These are phyloP conservation scores for Portunus trituberculatus DNA, from an alignment of 1,140 invertebrate genomes.

Conservation along the genomic window DNA sequence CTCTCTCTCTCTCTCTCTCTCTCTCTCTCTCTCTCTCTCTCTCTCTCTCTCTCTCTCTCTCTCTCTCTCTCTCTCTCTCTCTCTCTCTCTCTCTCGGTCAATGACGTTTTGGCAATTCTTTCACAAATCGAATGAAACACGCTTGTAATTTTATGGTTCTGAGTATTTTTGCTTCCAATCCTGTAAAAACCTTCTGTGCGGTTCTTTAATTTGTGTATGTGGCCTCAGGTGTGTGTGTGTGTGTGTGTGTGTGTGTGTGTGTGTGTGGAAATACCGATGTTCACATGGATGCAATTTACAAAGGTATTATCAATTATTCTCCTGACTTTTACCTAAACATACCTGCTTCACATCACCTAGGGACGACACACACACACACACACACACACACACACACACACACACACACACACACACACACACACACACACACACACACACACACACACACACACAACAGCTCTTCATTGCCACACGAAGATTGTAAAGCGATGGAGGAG, in stretches of 20 bases:
- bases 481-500: too few relatives aligned
- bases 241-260: too few relatives aligned
- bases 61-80: not conserved
- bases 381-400: constrained; percentile 6
- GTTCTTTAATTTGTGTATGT: not conserved
- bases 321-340: too few relatives aligned
- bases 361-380: not conserved
- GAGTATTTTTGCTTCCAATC: too few relatives aligned
- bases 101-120: too few relatives aligned
- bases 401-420: constrained; percentile 26
- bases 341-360: not conserved
- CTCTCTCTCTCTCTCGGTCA: not conserved
- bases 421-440: constrained; percentile 28
- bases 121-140: too few relatives aligned
- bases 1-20: not conserved
- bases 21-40: constrained; percentile 16
- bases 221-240: not conserved
- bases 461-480: too few relatives aligned
- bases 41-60: constrained; percentile 34
- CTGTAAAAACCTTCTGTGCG: too few relatives aligned
- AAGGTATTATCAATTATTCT: too few relatives aligned
- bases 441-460: not conserved
- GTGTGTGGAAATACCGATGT: too few relatives aligned
- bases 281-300: too few relatives aligned
- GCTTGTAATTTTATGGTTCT: too few relatives aligned